phyloP scores from a whole-genome alignment of 2,113 vertebrate species.

The Arenaria interpres region DNA sequence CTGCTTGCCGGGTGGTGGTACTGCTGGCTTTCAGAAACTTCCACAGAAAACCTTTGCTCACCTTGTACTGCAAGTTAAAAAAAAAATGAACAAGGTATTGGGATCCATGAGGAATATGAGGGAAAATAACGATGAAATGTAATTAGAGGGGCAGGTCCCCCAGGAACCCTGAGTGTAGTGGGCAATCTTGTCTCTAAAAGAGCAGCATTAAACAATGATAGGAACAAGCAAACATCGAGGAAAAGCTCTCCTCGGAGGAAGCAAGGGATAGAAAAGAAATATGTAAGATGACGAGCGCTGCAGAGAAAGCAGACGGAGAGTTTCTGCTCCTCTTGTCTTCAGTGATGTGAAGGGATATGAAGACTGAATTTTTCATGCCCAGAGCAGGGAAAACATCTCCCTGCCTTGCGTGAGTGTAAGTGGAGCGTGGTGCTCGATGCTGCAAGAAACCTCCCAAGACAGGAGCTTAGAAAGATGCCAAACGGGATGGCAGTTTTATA shows the following conservation, averaged over 20 bases:
- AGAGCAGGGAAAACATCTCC: not conserved
- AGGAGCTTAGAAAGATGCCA: not conserved
- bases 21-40: not conserved
- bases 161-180: not conserved
- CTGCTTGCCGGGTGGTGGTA: not conserved
- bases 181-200: constrained; percentile 10
- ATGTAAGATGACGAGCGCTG: not conserved
- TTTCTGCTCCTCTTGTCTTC: not conserved
- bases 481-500: not conserved
- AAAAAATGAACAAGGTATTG: not conserved
- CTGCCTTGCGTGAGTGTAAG: not conserved
- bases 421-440: not conserved
- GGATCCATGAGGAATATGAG: not conserved
- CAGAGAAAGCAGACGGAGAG: not conserved
- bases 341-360: not conserved
- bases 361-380: constrained; percentile 42
- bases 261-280: not conserved
- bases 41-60: not conserved
- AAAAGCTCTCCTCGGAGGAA: not conserved
- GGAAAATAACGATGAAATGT: not conserved
- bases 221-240: not conserved
- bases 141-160: not conserved
- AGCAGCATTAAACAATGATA: constrained; percentile 13
- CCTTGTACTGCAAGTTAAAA: not conserved
- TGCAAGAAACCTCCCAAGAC: not conserved